Percentiles rank a stretch among this genome's conserved stretches.
These are phyloP conservation scores for Caenorhabditis japonica DNA, from an alignment of 2,888 invertebrate species.

Conservation along the genomic window DNA sequence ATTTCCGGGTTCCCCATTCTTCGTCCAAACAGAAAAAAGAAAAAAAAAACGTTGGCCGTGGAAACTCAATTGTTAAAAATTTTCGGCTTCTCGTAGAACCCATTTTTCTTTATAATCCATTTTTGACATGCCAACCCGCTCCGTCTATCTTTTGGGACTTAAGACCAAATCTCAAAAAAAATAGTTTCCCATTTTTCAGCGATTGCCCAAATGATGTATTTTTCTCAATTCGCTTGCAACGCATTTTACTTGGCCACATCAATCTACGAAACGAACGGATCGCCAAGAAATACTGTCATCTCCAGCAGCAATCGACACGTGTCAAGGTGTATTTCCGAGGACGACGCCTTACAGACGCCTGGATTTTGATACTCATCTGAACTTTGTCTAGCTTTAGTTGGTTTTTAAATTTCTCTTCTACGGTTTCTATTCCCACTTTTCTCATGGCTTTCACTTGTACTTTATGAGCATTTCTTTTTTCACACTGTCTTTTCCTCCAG, in stretches of 20 bases:
- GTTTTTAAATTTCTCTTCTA: not conserved
- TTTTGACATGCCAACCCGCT: constrained; percentile 6
- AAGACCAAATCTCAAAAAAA: not conserved
- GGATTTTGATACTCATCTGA: not conserved
- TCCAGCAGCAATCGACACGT: constrained; percentile 57
- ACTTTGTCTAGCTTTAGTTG: not conserved
- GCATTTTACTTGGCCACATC: constrained; percentile 74
- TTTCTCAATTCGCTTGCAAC: constrained; percentile 75
- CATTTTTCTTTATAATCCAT: constrained; percentile 42
- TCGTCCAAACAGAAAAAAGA: constrained; percentile 4
- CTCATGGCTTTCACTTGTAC: too few relatives aligned
- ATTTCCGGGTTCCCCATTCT: constrained; percentile 20
- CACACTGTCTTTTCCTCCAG: too few relatives aligned
- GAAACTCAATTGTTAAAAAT: constrained; percentile 43
- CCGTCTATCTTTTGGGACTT: not conserved
- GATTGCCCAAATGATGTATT: constrained; percentile 73
- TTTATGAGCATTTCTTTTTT: not conserved
- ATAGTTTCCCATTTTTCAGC: constrained; percentile 49
- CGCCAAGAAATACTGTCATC: constrained; percentile 58
- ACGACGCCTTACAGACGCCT: constrained; percentile 24
- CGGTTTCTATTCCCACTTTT: too few relatives aligned
- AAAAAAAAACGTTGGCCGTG: constrained; percentile 11
- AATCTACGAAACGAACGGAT: constrained; percentile 73
- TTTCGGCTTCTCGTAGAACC: constrained; percentile 9
- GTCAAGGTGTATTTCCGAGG: constrained; percentile 57